Percentiles rank a stretch among this genome's conserved stretches.
Evolutionary conservation across 2,888 invertebrate species (phyloP).

Genomic region (Limnephilus rhombicus): DNA sequence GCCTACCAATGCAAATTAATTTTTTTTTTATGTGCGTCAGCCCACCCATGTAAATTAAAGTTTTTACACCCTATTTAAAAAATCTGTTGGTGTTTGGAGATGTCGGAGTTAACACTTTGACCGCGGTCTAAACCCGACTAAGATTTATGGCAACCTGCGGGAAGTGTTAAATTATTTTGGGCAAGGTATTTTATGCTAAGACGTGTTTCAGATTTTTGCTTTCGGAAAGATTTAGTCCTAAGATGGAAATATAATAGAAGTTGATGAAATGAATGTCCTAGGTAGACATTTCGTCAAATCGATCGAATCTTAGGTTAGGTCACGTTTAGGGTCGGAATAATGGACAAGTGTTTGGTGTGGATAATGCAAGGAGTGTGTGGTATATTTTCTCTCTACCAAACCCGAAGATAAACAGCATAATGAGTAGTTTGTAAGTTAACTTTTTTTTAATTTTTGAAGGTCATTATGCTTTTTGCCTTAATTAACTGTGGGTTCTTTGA

Average conservation of each 20-base stretch:
- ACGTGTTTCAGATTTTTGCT: neutral
- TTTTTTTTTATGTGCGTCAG: too few relatives aligned
- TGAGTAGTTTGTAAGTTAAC: too few relatives aligned
- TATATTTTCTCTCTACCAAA: neutral
- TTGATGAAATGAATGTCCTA: neutral
- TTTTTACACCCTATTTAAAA: neutral
- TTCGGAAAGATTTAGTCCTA: neutral
- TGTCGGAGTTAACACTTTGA: slow-evolving; percentile 49
- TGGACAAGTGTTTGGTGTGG: neutral
- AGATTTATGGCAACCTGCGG: slow-evolving; percentile 53
- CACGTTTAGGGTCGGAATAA: neutral
- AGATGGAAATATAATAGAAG: neutral
- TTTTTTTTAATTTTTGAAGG: too few relatives aligned
- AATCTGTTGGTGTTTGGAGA: slow-evolving; percentile 40
- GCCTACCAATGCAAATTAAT: too few relatives aligned
- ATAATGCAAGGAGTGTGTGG: neutral
- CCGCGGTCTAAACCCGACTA: slow-evolving; percentile 38
- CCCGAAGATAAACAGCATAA: too few relatives aligned
- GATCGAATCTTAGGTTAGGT: neutral
- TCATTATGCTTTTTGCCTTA: too few relatives aligned
- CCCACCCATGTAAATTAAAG: slow-evolving; percentile 31
- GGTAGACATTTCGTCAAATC: neutral
- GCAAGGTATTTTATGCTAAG: slow-evolving; percentile 9
- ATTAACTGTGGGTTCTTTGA: too few relatives aligned
- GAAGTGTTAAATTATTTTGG: slow-evolving; percentile 50